Evolutionary conservation across 2,113 vertebrate species (phyloP).

Genomic region (Burhinus bistriatus): DNA sequence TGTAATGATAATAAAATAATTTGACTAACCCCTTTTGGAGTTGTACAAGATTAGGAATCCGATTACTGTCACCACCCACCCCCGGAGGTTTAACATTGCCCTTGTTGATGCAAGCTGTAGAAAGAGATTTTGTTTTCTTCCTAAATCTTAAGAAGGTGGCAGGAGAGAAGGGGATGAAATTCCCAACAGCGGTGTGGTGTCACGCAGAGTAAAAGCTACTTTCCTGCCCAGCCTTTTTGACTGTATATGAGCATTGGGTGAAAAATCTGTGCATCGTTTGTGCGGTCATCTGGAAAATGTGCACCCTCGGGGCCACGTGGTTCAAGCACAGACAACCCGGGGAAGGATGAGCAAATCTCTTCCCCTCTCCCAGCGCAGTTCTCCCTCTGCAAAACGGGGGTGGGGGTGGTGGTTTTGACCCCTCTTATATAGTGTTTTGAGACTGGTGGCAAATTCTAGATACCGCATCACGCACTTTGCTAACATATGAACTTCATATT

Average conservation of each 20-base stretch:
- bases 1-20: not conserved
- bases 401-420: not conserved
- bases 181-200: accelerated
- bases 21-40: not conserved
- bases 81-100: not conserved
- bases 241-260: not conserved
- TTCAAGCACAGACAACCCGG: not conserved
- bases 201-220: not conserved
- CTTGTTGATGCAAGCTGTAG: not conserved
- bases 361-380: not conserved
- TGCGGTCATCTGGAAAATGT: not conserved
- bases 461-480: not conserved
- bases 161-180: not conserved
- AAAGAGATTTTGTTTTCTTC: not conserved
- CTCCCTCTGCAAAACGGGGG: not conserved
- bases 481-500: not conserved
- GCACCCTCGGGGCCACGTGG: not conserved
- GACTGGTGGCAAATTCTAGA: not conserved
- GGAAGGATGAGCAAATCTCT: not conserved
- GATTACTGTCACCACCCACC: not conserved
- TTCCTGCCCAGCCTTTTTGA: not conserved
- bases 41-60: not conserved
- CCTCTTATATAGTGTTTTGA: not conserved
- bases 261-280: not conserved
- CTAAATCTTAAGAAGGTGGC: not conserved